A percentile compares a stretch with the other conserved stretches of the same genome.
phyloP scores from a whole-genome alignment of 2,888 invertebrate species.

The Eulithis testata region DNA sequence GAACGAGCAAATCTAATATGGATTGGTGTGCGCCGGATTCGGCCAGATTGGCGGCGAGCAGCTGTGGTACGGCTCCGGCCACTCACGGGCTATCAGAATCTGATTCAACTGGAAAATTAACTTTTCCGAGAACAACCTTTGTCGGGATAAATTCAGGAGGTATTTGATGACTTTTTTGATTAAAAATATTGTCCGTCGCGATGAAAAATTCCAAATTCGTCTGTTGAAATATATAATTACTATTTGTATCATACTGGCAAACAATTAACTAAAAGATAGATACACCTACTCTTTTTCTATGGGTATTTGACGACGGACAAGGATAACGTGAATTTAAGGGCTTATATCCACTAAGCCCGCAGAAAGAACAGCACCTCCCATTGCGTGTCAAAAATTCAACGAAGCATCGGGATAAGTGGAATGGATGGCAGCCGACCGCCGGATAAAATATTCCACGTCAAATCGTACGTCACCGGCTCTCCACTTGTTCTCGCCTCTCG shows the following conservation, averaged over 20 bases:
- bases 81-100: constrained; percentile 26
- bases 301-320: constrained; percentile 51
- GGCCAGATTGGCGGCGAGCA: constrained; percentile 68
- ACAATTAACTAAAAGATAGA: too few relatives aligned
- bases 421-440: constrained; percentile 75
- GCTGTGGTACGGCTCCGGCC: constrained; percentile 44
- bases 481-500: constrained; percentile 66
- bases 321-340: constrained; percentile 76
- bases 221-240: too few relatives aligned
- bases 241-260: too few relatives aligned
- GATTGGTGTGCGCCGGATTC: constrained; percentile 82
- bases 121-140: constrained; percentile 19
- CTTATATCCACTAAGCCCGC: constrained; percentile 73
- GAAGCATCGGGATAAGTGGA: constrained; percentile 81
- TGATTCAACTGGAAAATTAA: constrained; percentile 39
- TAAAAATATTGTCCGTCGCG: too few relatives aligned
- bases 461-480: constrained; percentile 82
- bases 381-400: constrained; percentile 82
- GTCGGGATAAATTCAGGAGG: constrained; percentile 3
- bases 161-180: neutral
- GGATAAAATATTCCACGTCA: constrained; percentile 83
- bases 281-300: constrained; percentile 16
- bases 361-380: constrained; percentile 72
- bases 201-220: too few relatives aligned
- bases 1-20: constrained; percentile 84